Evolutionary conservation across 2,113 vertebrate species (phyloP), one percentile per base, ranked within the genome.

Genomic region (Pangasianodon gigas): DNA sequence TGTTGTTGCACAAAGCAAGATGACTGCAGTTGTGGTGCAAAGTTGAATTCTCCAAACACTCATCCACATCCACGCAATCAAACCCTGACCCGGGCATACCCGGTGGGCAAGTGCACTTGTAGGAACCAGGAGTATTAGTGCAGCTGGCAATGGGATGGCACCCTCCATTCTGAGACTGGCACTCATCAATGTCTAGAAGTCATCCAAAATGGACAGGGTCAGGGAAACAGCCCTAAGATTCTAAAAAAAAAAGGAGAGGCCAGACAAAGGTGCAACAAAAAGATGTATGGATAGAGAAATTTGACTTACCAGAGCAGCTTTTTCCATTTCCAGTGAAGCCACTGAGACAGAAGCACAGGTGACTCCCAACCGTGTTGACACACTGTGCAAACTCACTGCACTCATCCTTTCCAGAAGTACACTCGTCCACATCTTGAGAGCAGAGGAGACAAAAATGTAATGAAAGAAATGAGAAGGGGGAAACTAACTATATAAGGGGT

Each of bases 141-240:
- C 96, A 97, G 92, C 87, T 95, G 93, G 96, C 95, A 84, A 85
- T 89, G 41, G 93, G 94, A 90, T 97, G 95, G 92, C 97, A 97
- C 93, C 96, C 95, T 96, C 96, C 96, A 51, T 96, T 96, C 94
- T 95, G 94, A 93, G 88, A 89, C 93, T 96, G 95, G 96, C 97
- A 97, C 93, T 97, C 97, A 96, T 97, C 96, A 94, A 96, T 91
- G 96, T 97, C 97, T 97, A 97, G 94, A 97, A 97, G 95, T 97
- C 92, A 96, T 95, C 95, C 96, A 96, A 96, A 97, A 97, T 94
- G 95, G 91, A 97, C 92, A 96, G 93, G 93, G 95, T 97, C 95
- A 97, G 92, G 93, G 90, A 93, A 95, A 95, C 82, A 95, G 91
- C 77, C 91, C 91, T 90, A 92, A 93, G 83, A 93, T 91, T 71